Evolutionary conservation across 2,888 invertebrate species (phyloP).

Genomic region (Apodemia hepburni): DNA sequence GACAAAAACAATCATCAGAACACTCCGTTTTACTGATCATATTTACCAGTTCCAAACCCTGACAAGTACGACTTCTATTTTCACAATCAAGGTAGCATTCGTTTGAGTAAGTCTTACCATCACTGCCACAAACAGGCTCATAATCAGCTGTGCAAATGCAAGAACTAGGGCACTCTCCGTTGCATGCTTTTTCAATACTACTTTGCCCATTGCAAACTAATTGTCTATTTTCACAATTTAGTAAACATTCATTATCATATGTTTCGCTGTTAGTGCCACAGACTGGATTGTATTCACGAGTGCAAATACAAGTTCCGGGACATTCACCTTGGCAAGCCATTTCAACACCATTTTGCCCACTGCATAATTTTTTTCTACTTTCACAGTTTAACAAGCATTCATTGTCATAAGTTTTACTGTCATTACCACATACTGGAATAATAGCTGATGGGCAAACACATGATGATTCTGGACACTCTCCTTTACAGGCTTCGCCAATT

Average conservation of each 20-base stretch:
- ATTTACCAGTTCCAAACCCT: background rate
- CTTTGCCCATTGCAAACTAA: conserved; percentile 18
- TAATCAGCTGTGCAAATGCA: conserved; percentile 16
- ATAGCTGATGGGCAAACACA: conserved; percentile 24
- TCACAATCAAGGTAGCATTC: background rate
- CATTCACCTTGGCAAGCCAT: conserved; percentile 26
- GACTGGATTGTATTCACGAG: conserved; percentile 26
- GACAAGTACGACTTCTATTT: background rate
- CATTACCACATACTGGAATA: conserved; percentile 37
- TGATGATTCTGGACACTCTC: conserved; percentile 23
- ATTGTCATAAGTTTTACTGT: conserved; percentile 80
- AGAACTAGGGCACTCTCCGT: conserved; percentile 25
- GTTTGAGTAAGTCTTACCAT: conserved; percentile 35
- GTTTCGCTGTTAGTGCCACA: conserved; percentile 39
- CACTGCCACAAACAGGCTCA: conserved; percentile 37
- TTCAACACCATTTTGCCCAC: conserved; percentile 13
- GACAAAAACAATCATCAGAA: conserved; percentile 22
- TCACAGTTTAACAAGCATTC: conserved; percentile 31
- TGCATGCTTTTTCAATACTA: conserved; percentile 16
- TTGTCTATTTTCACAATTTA: conserved; percentile 34
- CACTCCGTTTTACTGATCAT: conserved; percentile 17
- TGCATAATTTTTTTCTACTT: conserved; percentile 26
- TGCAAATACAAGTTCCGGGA: conserved; percentile 27
- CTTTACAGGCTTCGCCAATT: conserved; percentile 18
- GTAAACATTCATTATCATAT: conserved; percentile 35